phyloP scores from a whole-genome alignment of 1,140 invertebrate genomes.

The Calliphora vicina region DNA sequence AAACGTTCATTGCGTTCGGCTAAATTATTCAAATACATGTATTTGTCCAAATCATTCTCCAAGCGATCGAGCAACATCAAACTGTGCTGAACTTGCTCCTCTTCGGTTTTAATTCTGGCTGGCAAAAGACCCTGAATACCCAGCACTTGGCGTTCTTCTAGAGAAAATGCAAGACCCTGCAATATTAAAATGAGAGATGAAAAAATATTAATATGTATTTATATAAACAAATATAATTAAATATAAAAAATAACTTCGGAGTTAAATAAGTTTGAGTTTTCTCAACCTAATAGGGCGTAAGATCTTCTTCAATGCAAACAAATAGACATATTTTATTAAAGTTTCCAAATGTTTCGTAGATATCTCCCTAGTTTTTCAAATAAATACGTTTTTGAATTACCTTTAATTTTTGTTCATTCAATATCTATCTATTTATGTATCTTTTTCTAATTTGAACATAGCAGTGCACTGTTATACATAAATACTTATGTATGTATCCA shows the following conservation, averaged over 20 bases:
- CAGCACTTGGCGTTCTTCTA: constrained; percentile 82
- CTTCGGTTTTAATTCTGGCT: constrained; percentile 79
- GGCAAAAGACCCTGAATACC: constrained; percentile 88
- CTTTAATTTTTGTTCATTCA: neutral
- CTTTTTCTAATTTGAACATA: no score
- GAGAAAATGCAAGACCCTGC: constrained; percentile 84
- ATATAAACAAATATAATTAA: neutral
- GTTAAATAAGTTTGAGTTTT: no score
- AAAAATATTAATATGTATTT: no score
- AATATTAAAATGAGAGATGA: neutral
- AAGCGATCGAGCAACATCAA: constrained; percentile 75
- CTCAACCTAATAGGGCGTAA: no score
- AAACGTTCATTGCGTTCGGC: constrained; percentile 87
- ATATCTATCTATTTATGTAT: neutral
- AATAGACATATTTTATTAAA: no score
- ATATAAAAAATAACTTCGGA: neutral
- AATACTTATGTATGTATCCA: no score
- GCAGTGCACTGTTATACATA: no score
- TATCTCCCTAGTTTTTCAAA: no score
- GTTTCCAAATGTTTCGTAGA: no score
- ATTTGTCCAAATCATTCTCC: constrained; percentile 79
- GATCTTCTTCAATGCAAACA: no score
- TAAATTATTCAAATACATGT: constrained; percentile 79
- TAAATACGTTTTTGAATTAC: neutral
- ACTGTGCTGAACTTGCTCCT: constrained; percentile 81